These are phyloP conservation scores for Baronia brevicornis DNA, from an alignment of 2,888 invertebrate species.

Conservation along the genomic window DNA sequence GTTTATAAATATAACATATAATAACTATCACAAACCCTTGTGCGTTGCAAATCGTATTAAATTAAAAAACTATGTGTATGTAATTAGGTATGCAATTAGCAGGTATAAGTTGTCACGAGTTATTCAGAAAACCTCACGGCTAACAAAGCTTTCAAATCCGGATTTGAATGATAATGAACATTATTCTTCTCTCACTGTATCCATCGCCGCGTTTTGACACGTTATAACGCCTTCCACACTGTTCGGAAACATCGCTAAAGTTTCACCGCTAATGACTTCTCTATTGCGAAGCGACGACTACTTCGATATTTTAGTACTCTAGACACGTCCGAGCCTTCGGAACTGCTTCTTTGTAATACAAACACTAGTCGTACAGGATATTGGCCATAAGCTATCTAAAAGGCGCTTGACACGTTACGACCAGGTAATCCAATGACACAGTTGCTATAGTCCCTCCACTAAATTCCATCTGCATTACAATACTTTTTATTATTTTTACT, in stretches of 20 bases:
- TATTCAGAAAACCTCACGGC: constrained; percentile 31
- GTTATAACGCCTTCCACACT: constrained; percentile 23
- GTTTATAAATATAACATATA: neutral
- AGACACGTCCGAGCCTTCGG: constrained; percentile 43
- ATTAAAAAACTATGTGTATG: constrained; percentile 27
- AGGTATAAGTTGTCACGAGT: constrained; percentile 22
- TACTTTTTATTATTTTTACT: constrained; percentile 1
- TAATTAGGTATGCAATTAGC: constrained; percentile 32
- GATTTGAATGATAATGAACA: constrained; percentile 42
- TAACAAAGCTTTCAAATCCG: constrained; percentile 41
- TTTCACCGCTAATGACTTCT: constrained; percentile 15
- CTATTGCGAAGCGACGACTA: constrained; percentile 9
- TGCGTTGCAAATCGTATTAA: constrained; percentile 32
- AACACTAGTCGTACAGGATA: constrained; percentile 46
- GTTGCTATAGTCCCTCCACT: constrained; percentile 20
- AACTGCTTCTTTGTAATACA: constrained; percentile 50
- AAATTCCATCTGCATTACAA: constrained; percentile 11
- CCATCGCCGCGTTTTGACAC: constrained; percentile 22
- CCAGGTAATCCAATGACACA: constrained; percentile 51
- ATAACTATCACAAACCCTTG: constrained; percentile 13
- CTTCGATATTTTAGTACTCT: constrained; percentile 27
- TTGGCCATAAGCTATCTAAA: constrained; percentile 46
- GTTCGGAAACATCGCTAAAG: constrained; percentile 19
- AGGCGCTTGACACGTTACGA: constrained; percentile 36
- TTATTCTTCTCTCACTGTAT: constrained; percentile 27